Percentiles rank a stretch among this genome's conserved stretches.
Conservation (phyloP, 1,140 invertebrate genomes). For the Theocolax elegans region DNA sequence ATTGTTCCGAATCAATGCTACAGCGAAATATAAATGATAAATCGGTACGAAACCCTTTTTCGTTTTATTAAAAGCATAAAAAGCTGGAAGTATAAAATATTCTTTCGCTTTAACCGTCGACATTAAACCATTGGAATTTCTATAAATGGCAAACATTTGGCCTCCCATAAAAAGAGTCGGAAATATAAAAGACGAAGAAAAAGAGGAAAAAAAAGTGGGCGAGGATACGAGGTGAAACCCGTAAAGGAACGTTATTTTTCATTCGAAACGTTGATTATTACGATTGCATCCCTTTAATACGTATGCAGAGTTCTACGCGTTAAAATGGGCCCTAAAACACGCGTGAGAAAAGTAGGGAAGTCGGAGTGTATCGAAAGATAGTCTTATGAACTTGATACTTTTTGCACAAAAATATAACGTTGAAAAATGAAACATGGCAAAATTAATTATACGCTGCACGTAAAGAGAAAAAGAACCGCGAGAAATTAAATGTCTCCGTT, state of each 20-base stretch:
- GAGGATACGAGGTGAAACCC: background rate
- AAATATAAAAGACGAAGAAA: too few relatives aligned
- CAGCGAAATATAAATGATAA: background rate
- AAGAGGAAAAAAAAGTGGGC: background rate
- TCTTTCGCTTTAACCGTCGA: background rate
- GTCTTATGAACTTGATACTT: too few relatives aligned
- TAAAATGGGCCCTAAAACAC: background rate
- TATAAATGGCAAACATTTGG: background rate
- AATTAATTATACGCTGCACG: too few relatives aligned
- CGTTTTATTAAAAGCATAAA: constrained; percentile 8
- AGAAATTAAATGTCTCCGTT: too few relatives aligned
- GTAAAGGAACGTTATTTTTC: background rate
- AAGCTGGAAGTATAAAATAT: background rate
- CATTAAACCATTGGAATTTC: too few relatives aligned
- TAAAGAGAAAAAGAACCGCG: too few relatives aligned
- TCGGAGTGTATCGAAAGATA: too few relatives aligned
- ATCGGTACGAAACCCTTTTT: background rate
- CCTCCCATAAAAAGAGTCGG: background rate
- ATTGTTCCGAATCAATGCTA: background rate
- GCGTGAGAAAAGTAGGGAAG: background rate
- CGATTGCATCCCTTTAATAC: constrained; percentile 31
- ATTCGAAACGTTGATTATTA: constrained; percentile 30
- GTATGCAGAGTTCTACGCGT: background rate
- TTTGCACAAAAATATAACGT: too few relatives aligned
- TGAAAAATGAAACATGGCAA: too few relatives aligned